A percentile compares a stretch with the other conserved stretches of the same genome.
Evolutionary conservation across 2,113 vertebrate species (phyloP).

Genomic region (Eleginops maclovinus): DNA sequence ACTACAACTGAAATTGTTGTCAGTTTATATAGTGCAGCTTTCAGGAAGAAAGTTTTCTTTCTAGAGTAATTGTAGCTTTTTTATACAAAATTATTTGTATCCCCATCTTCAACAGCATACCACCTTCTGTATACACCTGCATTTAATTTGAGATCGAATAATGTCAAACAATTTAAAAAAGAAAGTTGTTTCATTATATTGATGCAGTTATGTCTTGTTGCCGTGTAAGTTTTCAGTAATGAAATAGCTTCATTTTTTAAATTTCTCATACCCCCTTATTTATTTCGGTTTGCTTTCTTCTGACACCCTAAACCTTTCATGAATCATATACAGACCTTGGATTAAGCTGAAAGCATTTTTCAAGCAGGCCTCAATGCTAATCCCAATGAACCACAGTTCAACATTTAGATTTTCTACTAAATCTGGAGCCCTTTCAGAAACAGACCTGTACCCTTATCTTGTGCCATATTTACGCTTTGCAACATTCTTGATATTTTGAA

Average conservation of each 20-base stretch:
- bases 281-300: constrained; percentile 5
- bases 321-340: not conserved
- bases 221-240: not conserved
- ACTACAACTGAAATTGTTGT: not conserved
- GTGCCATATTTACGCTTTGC: constrained; percentile 45
- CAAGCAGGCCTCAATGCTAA: not conserved
- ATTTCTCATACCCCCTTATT: too few species aligned
- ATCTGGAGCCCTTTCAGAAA: constrained; percentile 56
- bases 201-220: not conserved
- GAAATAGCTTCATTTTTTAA: not conserved
- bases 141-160: too few species aligned
- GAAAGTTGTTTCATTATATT: not conserved
- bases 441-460: constrained; percentile 41
- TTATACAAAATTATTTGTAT: not conserved
- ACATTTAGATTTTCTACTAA: constrained; percentile 13
- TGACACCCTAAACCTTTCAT: not conserved
- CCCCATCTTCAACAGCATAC: not conserved
- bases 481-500: constrained; percentile 62
- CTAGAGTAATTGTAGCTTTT: not conserved
- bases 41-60: not conserved
- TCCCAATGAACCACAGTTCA: constrained; percentile 9
- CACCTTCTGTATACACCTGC: not conserved
- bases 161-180: not conserved
- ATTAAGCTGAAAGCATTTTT: constrained; percentile 16
- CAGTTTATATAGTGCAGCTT: not conserved